Evolutionary conservation across 2,888 invertebrate species (phyloP).

Genomic region (Pristionchus mayeri): DNA sequence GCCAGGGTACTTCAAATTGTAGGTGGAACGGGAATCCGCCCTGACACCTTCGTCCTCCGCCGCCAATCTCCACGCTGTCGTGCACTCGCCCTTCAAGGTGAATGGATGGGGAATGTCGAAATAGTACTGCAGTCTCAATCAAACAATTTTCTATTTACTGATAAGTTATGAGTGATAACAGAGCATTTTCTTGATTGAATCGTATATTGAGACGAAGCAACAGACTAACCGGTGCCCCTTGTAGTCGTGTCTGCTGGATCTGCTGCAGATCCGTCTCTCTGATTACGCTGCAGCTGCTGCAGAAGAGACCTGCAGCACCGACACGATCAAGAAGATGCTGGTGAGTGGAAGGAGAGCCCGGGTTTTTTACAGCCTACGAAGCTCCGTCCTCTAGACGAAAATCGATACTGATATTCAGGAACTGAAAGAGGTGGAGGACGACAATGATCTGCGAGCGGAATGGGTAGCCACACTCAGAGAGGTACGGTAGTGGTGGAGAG

Average conservation of each 20-base stretch:
- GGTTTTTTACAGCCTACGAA: no score
- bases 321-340: slow-evolving; percentile 17
- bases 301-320: neutral
- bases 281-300: neutral
- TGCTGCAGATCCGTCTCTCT: slow-evolving; percentile 17
- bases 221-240: neutral
- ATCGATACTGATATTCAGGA: slow-evolving; percentile 31
- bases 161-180: neutral
- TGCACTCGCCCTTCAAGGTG: neutral
- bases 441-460: slow-evolving; percentile 38
- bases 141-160: no score
- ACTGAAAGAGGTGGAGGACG: slow-evolving; percentile 23
- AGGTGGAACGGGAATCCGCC: slow-evolving; percentile 17
- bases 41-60: neutral
- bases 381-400: neutral
- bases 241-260: neutral
- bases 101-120: neutral
- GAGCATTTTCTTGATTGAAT: neutral
- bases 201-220: neutral
- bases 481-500: slow-evolving; percentile 14
- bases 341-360: slow-evolving; percentile 25
- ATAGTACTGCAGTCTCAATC: no score
- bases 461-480: slow-evolving; percentile 25
- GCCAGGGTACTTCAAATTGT: no score
- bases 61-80: neutral